Percentiles rank a stretch among this genome's conserved stretches.
phyloP scores from a whole-genome alignment of 2,888 invertebrate genomes.

The Sesia bembeciformis region DNA sequence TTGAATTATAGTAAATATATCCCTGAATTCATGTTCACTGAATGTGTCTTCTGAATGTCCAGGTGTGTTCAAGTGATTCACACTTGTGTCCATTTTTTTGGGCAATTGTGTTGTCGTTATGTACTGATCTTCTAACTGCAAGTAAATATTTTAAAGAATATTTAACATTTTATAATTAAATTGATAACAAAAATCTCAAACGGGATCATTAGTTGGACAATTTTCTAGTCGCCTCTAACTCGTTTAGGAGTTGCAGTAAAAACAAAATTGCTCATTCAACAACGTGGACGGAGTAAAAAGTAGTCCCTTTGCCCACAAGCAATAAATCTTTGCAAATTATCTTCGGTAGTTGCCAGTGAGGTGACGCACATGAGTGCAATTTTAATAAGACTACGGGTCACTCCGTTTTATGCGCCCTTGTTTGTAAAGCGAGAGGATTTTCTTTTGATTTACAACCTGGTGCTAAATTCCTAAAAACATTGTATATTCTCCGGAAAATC shows the following conservation, averaged over 20 bases:
- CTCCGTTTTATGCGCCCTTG: not conserved
- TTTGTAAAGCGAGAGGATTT: not conserved
- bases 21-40: too few species aligned
- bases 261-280: constrained; percentile 34
- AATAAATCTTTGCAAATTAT: constrained; percentile 21
- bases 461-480: too few species aligned
- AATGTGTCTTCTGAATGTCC: too few species aligned
- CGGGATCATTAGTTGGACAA: constrained; percentile 4
- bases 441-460: too few species aligned
- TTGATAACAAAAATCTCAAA: not conserved
- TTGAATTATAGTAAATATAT: too few species aligned
- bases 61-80: too few species aligned
- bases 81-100: too few species aligned
- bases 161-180: not conserved
- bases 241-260: constrained; percentile 19
- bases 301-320: constrained; percentile 24
- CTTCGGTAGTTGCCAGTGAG: not conserved
- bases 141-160: not conserved
- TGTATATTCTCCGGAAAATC: too few species aligned
- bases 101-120: too few species aligned
- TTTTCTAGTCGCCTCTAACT: constrained; percentile 12
- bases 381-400: not conserved
- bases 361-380: not conserved
- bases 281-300: constrained; percentile 22
- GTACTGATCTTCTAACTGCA: not conserved